These are phyloP conservation scores for Urocitellus parryii DNA, from an alignment of 2,113 vertebrate genomes.

Conservation along the genomic window DNA sequence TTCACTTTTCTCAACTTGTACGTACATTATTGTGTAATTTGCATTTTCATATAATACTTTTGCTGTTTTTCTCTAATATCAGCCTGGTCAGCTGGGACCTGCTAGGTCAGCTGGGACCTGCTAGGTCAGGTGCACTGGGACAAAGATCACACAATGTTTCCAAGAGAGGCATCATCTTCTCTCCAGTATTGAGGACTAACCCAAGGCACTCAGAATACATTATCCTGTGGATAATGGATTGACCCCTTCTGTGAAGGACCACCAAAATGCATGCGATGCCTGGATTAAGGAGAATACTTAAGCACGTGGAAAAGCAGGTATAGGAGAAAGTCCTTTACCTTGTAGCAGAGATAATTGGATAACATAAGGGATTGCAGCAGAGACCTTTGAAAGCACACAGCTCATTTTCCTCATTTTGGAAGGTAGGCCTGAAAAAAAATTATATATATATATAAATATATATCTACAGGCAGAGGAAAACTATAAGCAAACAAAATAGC, in stretches of 20 bases:
- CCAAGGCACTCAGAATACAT: neutral
- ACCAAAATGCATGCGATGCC: neutral
- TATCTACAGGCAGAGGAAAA: neutral
- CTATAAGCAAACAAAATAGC: neutral
- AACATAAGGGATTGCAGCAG: neutral
- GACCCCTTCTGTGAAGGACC: neutral
- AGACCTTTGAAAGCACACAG: neutral
- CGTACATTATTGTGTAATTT: neutral
- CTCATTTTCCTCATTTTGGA: neutral
- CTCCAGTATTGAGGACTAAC: neutral
- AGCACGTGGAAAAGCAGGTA: neutral
- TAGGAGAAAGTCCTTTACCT: neutral
- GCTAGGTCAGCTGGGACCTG: neutral
- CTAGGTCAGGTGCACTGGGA: neutral
- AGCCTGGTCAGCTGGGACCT: neutral
- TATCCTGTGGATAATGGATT: neutral
- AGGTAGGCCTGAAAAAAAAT: neutral
- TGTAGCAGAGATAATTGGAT: neutral
- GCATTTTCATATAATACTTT: neutral
- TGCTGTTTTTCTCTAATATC: neutral
- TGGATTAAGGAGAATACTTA: neutral
- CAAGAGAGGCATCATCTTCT: neutral
- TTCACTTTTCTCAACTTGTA: neutral
- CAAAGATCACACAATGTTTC: neutral
- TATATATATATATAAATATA: no score